A percentile compares a stretch with the other conserved stretches of the same genome.
These are phyloP conservation scores for Athene noctua DNA, from an alignment of 2,113 vertebrate genomes.

Conservation along the genomic window DNA sequence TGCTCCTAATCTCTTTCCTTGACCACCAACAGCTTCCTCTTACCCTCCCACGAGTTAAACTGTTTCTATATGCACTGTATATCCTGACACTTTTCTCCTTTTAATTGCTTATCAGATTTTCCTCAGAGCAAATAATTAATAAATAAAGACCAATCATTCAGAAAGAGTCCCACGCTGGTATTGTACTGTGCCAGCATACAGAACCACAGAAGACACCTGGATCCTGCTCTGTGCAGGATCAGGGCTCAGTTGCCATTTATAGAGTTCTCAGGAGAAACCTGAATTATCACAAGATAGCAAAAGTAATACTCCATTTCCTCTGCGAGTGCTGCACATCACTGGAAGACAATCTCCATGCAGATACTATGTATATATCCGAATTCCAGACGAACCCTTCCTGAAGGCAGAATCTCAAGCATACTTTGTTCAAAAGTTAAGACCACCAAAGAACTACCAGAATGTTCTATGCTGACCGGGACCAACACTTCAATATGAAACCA, in stretches of 20 bases:
- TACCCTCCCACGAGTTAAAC: neutral
- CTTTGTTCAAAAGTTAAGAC: neutral
- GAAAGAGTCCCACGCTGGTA: neutral
- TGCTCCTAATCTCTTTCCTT: neutral
- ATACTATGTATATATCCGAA: neutral
- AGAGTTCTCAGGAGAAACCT: neutral
- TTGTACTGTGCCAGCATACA: neutral
- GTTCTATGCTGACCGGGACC: neutral
- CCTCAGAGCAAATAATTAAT: neutral
- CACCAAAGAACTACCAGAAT: neutral
- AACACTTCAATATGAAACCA: neutral
- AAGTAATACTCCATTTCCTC: neutral
- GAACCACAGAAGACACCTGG: too few relatives aligned
- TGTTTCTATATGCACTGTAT: neutral
- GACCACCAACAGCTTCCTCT: neutral
- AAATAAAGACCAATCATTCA: neutral
- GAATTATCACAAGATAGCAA: neutral
- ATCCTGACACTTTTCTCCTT: neutral
- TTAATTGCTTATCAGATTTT: neutral
- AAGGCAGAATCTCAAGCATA: neutral
- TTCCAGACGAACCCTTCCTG: neutral
- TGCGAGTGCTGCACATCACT: rapidly evolving
- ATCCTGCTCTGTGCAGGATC: neutral
- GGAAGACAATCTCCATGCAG: neutral
- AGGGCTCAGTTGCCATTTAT: neutral